These are phyloP conservation scores for Anthopleura xanthogrammica DNA, from an alignment of 92 coral and sea anemone genomes.

Conservation along the genomic window DNA sequence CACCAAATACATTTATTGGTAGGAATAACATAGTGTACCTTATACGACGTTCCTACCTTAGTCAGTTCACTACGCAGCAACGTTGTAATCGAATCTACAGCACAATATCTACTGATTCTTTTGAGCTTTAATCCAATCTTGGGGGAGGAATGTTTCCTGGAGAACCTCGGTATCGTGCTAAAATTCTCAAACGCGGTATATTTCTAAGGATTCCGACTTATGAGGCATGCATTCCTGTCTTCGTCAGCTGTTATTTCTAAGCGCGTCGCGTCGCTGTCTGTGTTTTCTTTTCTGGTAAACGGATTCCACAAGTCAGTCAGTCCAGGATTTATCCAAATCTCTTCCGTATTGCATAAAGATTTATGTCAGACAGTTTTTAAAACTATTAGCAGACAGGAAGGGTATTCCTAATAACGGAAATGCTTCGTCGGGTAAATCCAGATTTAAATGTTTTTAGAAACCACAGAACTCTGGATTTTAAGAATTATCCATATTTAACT, in stretches of 20 bases:
- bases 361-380: not conserved
- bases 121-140: too few species aligned
- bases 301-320: not conserved
- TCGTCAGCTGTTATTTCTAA: not conserved
- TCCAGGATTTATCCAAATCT: constrained; percentile 5
- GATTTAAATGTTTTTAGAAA: not conserved
- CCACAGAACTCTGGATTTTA: not conserved
- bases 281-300: constrained; percentile 1
- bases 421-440: not conserved
- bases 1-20: too few species aligned
- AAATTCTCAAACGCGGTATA: too few species aligned
- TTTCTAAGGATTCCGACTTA: too few species aligned
- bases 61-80: too few species aligned
- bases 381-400: constrained; percentile 11
- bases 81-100: too few species aligned
- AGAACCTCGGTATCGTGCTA: too few species aligned
- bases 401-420: not conserved
- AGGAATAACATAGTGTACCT: too few species aligned
- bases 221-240: too few species aligned
- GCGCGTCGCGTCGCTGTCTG: not conserved
- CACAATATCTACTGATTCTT: too few species aligned
- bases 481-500: not conserved
- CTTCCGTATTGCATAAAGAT: not conserved
- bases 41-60: too few species aligned
- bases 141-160: too few species aligned